phyloP scores from a whole-genome alignment of 2,113 vertebrate genomes.

The Ceyx margarethae region DNA sequence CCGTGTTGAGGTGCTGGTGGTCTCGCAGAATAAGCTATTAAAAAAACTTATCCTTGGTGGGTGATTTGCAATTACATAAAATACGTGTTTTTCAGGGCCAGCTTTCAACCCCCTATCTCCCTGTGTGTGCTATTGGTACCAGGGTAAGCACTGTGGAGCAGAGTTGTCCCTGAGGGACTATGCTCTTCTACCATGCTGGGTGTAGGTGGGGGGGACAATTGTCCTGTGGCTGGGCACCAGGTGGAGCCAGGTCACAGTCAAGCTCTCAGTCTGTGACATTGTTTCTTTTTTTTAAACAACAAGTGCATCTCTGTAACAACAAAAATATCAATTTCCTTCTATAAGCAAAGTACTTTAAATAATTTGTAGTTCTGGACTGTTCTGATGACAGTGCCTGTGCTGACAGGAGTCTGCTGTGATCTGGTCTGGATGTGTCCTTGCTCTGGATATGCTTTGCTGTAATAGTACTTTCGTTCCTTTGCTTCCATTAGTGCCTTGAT shows the following conservation, averaged over 20 bases:
- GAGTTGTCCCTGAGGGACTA: accelerated
- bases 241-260: accelerated
- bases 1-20: not conserved
- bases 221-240: not conserved
- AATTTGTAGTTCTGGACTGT: not conserved
- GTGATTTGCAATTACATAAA: not conserved
- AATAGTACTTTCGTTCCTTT: not conserved
- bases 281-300: not conserved
- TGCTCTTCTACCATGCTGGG: not conserved
- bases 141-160: not conserved
- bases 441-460: not conserved
- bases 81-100: not conserved
- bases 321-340: not conserved
- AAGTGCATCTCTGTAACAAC: not conserved
- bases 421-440: not conserved
- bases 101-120: not conserved
- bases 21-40: not conserved
- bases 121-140: not conserved
- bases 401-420: not conserved
- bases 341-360: not conserved
- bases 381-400: not conserved
- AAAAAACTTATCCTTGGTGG: not conserved
- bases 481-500: not conserved
- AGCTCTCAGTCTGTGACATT: not conserved
- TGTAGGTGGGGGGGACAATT: not conserved